Base-by-base conservation (phyloP, 2,888 invertebrate species). In the Epinotia bilunana region DNA sequence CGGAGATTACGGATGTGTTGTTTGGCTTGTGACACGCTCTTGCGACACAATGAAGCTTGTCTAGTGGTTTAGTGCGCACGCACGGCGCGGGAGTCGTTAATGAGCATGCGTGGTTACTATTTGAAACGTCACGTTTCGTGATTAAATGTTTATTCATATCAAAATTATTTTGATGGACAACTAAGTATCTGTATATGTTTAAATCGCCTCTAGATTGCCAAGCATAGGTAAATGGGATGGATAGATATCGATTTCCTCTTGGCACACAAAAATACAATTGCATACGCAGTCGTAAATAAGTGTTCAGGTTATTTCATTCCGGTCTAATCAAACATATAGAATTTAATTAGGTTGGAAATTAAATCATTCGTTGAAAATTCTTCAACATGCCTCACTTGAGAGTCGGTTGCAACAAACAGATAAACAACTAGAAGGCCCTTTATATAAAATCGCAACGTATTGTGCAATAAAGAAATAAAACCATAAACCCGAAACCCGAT, bases 401-500 rank as follows among this genome's bases (percentile, higher is more conserved):
- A 70, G 60, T 49, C 64, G 53, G 43, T 74, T 55, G 60, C 61
- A 65, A 72, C 69, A 71, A 70, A 70, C 53, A 70, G 53, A 64
- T 53, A 70, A 60, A 70, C 69, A 57, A 28, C 58, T 61, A 74
- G 60, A 58, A 57, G 58, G 49, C 65, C 12, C 33, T 5, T 39
- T 60, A 23, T 57, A 49, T 58, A 62, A 73, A 65, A 62, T 67
- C 60, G 33, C 76, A 62, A 43, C 33, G 28, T 64, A 57, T 69
- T 46, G 28, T 55, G 43, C 62, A 61, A 75, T 67, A 62, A 57
- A 62, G 20, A 18, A 67, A 72, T 65, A 72, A 62, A 72, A 67
- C 69, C 64, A 73, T 61, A 70, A 72, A 67, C 53, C 73, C 76
- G 76, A 76, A 78, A 77, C 73, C 33, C 71, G 74, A 78, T 80